These are phyloP conservation scores for Drosophila miranda DNA, from an alignment of 1,140 invertebrate genomes.

Conservation along the genomic window DNA sequence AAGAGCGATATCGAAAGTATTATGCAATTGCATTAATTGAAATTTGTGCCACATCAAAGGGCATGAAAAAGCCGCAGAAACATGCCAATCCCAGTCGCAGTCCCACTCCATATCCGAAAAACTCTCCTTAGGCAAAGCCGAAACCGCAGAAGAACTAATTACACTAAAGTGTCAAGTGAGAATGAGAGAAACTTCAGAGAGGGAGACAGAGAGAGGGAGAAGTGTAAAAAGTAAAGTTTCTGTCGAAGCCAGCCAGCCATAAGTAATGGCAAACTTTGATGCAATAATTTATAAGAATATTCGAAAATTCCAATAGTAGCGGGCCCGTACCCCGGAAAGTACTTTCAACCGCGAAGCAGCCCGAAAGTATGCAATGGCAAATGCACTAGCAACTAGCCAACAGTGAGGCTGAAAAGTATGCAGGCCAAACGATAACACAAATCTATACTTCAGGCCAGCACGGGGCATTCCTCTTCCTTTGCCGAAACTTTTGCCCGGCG, in stretches of 20 bases:
- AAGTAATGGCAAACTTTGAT: conserved; percentile 54
- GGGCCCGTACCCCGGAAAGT: neutral
- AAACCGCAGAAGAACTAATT: conserved; percentile 37
- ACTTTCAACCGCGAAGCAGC: conserved; percentile 42
- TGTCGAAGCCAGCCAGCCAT: conserved; percentile 34
- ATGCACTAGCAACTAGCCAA: conserved; percentile 46
- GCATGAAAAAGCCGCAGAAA: conserved; percentile 39
- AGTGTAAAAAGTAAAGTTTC: conserved; percentile 13
- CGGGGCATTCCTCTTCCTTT: neutral
- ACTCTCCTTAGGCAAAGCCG: neutral
- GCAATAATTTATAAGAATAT: conserved; percentile 60
- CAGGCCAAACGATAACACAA: conserved; percentile 24
- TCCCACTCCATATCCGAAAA: neutral
- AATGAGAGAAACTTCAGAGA: neutral
- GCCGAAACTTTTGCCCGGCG: conserved; percentile 37
- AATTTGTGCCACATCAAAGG: conserved; percentile 63
- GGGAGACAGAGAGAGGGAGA: neutral
- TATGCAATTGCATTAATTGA: conserved; percentile 64
- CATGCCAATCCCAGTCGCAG: neutral
- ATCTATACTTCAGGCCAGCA: conserved; percentile 2
- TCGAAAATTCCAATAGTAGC: conserved; percentile 38
- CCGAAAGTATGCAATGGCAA: conserved; percentile 71
- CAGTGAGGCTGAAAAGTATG: conserved; percentile 39
- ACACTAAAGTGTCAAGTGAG: conserved; percentile 49
- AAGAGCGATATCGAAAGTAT: conserved; percentile 14